Evolutionary conservation across 2,113 vertebrate species (phyloP).

Genomic region (Chrysochloris asiatica): DNA sequence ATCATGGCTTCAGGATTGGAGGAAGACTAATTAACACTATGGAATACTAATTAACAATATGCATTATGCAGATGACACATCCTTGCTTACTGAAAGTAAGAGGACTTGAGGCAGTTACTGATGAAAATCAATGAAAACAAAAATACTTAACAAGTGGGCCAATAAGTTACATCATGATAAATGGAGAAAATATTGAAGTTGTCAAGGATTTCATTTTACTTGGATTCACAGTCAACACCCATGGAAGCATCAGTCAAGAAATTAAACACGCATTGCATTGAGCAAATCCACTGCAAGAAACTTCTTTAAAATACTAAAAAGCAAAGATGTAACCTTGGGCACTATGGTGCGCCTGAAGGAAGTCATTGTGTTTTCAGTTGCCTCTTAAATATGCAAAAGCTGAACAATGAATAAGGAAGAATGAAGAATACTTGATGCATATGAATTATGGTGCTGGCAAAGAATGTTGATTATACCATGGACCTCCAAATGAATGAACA

Average conservation of each 20-base stretch:
- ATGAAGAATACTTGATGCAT: not conserved
- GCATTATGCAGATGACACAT: not conserved
- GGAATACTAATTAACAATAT: too few relatives aligned
- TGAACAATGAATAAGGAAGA: not conserved
- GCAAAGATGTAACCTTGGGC: not conserved
- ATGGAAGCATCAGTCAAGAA: too few relatives aligned
- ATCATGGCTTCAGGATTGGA: not conserved
- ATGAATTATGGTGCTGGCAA: not conserved
- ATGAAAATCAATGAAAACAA: not conserved
- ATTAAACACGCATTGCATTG: too few relatives aligned
- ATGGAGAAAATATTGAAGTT: not conserved
- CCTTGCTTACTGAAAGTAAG: too few relatives aligned
- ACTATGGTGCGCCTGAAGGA: not conserved
- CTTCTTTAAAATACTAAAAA: not conserved
- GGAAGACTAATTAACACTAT: too few relatives aligned
- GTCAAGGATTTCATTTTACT: too few relatives aligned
- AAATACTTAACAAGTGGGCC: not conserved
- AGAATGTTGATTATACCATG: too few relatives aligned
- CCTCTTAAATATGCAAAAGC: not conserved
- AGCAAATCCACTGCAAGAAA: not conserved
- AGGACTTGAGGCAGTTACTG: too few relatives aligned
- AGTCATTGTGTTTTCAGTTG: too few relatives aligned
- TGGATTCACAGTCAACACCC: too few relatives aligned
- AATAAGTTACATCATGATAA: not conserved
- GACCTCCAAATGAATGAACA: too few relatives aligned